phyloP scores from a whole-genome alignment of 35 echinoderm and acorn worm species.

The Diadema setosum region DNA sequence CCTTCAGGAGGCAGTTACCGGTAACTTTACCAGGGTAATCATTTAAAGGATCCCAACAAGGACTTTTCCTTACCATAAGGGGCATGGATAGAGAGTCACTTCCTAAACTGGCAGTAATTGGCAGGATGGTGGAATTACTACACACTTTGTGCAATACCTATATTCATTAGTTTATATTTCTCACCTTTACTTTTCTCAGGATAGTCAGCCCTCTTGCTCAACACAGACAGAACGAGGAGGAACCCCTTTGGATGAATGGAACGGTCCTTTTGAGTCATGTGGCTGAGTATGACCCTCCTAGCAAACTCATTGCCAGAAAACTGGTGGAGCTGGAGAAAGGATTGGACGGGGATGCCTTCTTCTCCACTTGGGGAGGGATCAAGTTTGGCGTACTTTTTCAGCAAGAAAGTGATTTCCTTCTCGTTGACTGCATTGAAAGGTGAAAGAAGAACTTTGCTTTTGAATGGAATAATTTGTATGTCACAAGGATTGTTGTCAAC shows the following conservation, averaged over 20 bases:
- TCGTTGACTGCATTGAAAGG: constrained; percentile 29
- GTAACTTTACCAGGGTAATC: too few relatives aligned
- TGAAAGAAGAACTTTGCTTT: neutral
- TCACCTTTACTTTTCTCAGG: constrained; percentile 62
- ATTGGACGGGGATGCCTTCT: constrained; percentile 45
- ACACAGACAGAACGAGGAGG: constrained; percentile 24
- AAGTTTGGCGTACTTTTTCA: constrained; percentile 27
- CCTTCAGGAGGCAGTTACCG: too few relatives aligned
- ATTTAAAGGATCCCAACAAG: too few relatives aligned
- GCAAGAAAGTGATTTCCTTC: constrained; percentile 35
- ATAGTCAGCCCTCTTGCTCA: constrained; percentile 36
- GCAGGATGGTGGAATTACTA: too few relatives aligned
- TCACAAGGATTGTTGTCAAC: neutral
- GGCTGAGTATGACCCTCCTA: constrained; percentile 27
- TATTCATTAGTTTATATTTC: neutral
- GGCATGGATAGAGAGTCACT: too few relatives aligned
- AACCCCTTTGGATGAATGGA: constrained; percentile 37
- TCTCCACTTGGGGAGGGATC: constrained; percentile 33
- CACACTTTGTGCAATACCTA: too few relatives aligned
- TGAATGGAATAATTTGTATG: neutral
- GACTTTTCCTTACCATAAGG: too few relatives aligned
- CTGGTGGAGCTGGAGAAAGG: constrained; percentile 7
- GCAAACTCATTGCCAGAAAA: constrained; percentile 45
- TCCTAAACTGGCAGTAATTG: too few relatives aligned
- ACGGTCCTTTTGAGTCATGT: neutral